A percentile compares a stretch with the other conserved stretches of the same genome.
Conservation (phyloP, 2,113 vertebrate genomes). For the Lasiurus cinereus region DNA sequence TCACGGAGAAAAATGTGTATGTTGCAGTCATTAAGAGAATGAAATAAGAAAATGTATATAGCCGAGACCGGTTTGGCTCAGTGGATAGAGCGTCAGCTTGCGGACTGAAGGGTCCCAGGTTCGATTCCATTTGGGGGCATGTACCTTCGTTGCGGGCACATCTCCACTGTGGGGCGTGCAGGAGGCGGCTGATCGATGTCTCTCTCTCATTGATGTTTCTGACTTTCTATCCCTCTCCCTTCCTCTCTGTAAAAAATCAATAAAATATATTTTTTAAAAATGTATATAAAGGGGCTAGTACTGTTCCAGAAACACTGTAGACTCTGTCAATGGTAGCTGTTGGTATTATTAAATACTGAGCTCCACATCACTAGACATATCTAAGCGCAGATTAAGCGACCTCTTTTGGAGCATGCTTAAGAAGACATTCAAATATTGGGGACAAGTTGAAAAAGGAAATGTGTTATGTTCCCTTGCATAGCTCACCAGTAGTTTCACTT, state of each 20-base stretch:
- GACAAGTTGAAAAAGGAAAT: neutral
- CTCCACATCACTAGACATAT: neutral
- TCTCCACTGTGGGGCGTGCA: too few relatives aligned
- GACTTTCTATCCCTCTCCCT: too few relatives aligned
- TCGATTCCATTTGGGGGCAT: too few relatives aligned
- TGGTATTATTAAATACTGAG: neutral
- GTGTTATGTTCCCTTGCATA: neutral
- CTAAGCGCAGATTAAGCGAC: neutral
- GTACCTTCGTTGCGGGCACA: too few relatives aligned
- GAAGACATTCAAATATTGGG: neutral
- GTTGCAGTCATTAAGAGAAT: neutral
- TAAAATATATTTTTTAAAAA: too few relatives aligned
- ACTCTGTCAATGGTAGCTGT: neutral
- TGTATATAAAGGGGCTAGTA: neutral
- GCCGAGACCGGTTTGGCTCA: too few relatives aligned
- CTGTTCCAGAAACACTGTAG: neutral
- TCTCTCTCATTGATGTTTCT: too few relatives aligned
- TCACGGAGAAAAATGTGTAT: neutral
- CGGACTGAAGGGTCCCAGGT: too few relatives aligned
- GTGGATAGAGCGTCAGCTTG: too few relatives aligned
- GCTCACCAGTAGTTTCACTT: neutral
- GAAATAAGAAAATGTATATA: neutral
- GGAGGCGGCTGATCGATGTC: too few relatives aligned
- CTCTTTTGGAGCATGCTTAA: neutral
- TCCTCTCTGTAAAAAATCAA: too few relatives aligned